These are phyloP conservation scores for Paedocypris sp. DNA, from an alignment of 2,113 vertebrate genomes.

Conservation along the genomic window DNA sequence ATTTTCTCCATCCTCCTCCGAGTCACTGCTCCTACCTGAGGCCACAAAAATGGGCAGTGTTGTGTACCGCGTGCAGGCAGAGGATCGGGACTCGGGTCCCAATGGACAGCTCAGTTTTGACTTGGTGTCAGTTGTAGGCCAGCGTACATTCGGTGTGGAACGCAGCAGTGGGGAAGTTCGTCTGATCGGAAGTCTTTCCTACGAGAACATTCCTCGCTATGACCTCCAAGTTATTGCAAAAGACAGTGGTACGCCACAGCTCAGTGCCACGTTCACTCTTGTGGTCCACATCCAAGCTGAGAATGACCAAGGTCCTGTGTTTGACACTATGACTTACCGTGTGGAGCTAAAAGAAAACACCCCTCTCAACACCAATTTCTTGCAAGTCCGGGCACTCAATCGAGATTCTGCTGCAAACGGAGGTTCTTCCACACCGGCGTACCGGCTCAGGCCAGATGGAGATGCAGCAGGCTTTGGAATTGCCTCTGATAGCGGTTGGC, in stretches of 20 bases:
- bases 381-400: constrained; percentile 83
- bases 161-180: constrained; percentile 71
- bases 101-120: constrained; percentile 81
- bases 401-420: constrained; percentile 55
- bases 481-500: constrained; percentile 78
- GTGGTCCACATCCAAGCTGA: constrained; percentile 78
- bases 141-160: constrained; percentile 73
- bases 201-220: constrained; percentile 63
- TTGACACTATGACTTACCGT: constrained; percentile 79
- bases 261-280: constrained; percentile 80
- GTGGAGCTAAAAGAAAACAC: constrained; percentile 83
- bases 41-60: constrained; percentile 73
- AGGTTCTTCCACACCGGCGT: constrained; percentile 55
- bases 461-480: constrained; percentile 80
- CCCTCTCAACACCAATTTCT: constrained; percentile 71
- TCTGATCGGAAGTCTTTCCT: constrained; percentile 62
- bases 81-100: constrained; percentile 75
- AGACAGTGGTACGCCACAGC: constrained; percentile 74
- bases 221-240: constrained; percentile 73
- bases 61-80: constrained; percentile 74
- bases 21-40: constrained; percentile 78
- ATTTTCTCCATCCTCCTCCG: constrained; percentile 72
- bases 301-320: constrained; percentile 73
- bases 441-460: constrained; percentile 78
- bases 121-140: constrained; percentile 59